phyloP scores from a whole-genome alignment of 2,797 vertebrate genomes.

The Coccyzus lansbergi region DNA sequence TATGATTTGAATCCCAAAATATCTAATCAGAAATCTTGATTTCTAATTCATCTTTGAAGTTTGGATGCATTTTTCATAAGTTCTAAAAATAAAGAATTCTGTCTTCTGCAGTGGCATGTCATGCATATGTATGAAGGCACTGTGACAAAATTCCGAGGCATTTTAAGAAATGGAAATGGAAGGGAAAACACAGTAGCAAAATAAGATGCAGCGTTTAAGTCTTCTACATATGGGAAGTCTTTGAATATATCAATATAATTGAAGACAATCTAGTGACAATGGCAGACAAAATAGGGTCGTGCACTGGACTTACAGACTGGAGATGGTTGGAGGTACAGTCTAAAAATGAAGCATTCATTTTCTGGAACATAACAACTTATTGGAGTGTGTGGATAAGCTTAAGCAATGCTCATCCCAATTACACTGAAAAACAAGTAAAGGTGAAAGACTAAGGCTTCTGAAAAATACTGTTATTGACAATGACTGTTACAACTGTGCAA shows the following conservation, averaged over 20 bases:
- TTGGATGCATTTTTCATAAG: slow-evolving; percentile 80
- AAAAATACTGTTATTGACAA: background rate
- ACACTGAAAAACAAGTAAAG: background rate
- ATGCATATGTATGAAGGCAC: slow-evolving; percentile 66
- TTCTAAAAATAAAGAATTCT: slow-evolving; percentile 74
- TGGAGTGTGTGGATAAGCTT: background rate
- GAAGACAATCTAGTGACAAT: background rate
- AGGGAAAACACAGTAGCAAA: slow-evolving; percentile 47
- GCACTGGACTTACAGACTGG: background rate
- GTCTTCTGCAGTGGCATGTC: slow-evolving; percentile 59
- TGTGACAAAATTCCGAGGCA: slow-evolving; percentile 53
- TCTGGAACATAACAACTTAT: background rate
- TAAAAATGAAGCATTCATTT: background rate
- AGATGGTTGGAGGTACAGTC: background rate
- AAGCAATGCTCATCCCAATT: background rate
- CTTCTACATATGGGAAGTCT: background rate
- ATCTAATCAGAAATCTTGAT: slow-evolving; percentile 73
- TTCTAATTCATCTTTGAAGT: slow-evolving; percentile 79
- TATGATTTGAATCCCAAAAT: slow-evolving; percentile 70
- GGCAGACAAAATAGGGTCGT: background rate
- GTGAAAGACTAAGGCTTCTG: background rate
- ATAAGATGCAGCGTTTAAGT: slow-evolving; percentile 54
- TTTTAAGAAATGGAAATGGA: slow-evolving; percentile 60
- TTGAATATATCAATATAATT: slow-evolving; percentile 3
- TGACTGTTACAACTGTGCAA: background rate